Conservation (phyloP, 2,888 invertebrate species). For the Leuctra nigra region DNA sequence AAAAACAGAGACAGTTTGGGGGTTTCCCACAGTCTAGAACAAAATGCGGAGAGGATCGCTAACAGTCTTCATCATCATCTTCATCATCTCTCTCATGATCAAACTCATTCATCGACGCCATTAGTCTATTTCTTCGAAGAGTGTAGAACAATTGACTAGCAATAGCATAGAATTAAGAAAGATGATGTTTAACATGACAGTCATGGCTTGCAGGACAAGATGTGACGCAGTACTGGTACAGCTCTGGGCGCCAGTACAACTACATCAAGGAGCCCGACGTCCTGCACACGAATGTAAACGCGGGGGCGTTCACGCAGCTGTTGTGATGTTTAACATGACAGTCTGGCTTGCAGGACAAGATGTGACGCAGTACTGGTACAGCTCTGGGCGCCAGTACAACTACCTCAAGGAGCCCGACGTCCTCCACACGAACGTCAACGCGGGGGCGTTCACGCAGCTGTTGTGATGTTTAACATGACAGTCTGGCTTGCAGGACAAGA, state of each 20-base stretch:
- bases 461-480: too few species aligned
- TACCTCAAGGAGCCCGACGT: conserved; percentile 66
- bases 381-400: conserved; percentile 68
- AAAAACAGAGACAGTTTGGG: too few species aligned
- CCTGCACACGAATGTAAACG: conserved; percentile 69
- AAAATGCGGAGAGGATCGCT: too few species aligned
- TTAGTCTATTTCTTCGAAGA: too few species aligned
- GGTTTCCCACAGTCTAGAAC: too few species aligned
- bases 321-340: too few species aligned
- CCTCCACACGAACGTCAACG: conserved; percentile 69
- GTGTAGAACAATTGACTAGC: too few species aligned
- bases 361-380: conserved; percentile 76
- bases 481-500: conserved; percentile 64
- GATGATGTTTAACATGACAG: too few species aligned
- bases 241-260: conserved; percentile 68
- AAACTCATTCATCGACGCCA: too few species aligned
- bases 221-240: conserved; percentile 76
- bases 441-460: conserved; percentile 39
- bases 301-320: conserved; percentile 39
- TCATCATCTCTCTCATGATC: too few species aligned
- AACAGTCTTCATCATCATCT: too few species aligned
- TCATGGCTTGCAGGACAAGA: conserved; percentile 64
- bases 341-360: conserved; percentile 64
- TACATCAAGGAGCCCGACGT: conserved; percentile 66
- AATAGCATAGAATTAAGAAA: too few species aligned